Evolutionary conservation across 64 coral and sea anemone species (phyloP).

Genomic region (Acropora tenuis): DNA sequence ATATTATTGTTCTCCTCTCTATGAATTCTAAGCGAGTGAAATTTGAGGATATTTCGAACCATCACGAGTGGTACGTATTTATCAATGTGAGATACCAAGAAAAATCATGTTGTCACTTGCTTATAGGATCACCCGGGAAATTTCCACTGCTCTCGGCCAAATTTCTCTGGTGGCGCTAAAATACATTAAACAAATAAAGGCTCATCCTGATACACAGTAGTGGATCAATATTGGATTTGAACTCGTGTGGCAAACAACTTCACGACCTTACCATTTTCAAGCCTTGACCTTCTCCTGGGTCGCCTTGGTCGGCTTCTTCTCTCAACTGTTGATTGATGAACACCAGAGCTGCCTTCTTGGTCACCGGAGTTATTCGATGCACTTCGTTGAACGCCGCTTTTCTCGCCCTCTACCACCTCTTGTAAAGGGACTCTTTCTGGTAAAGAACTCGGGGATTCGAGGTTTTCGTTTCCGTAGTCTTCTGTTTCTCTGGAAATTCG

Average conservation of each 20-base stretch:
- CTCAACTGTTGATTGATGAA: slow-evolving; percentile 48
- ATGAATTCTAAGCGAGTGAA: too few species aligned
- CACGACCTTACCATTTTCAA: slow-evolving; percentile 74
- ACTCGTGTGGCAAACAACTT: not conserved
- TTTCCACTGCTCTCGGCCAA: too few species aligned
- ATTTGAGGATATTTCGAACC: too few species aligned
- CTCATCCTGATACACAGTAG: too few species aligned
- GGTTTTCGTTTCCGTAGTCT: slow-evolving; percentile 70
- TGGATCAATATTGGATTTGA: too few species aligned
- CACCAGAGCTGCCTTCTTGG: slow-evolving; percentile 71
- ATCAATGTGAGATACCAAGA: too few species aligned
- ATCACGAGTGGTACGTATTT: too few species aligned
- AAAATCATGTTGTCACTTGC: too few species aligned
- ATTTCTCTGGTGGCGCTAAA: too few species aligned
- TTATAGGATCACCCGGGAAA: too few species aligned
- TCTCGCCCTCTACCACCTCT: slow-evolving; percentile 81
- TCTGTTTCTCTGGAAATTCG: slow-evolving; percentile 82
- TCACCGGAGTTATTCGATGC: slow-evolving; percentile 73
- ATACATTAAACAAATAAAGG: too few species aligned
- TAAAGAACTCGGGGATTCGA: slow-evolving; percentile 70
- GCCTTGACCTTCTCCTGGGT: slow-evolving; percentile 78
- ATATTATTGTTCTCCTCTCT: too few species aligned
- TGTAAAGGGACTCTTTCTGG: slow-evolving; percentile 76
- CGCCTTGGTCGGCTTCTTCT: slow-evolving; percentile 68
- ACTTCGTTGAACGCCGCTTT: slow-evolving; percentile 49